Base-by-base conservation (phyloP, 2,888 invertebrate species). In the Drosophila affinis region DNA sequence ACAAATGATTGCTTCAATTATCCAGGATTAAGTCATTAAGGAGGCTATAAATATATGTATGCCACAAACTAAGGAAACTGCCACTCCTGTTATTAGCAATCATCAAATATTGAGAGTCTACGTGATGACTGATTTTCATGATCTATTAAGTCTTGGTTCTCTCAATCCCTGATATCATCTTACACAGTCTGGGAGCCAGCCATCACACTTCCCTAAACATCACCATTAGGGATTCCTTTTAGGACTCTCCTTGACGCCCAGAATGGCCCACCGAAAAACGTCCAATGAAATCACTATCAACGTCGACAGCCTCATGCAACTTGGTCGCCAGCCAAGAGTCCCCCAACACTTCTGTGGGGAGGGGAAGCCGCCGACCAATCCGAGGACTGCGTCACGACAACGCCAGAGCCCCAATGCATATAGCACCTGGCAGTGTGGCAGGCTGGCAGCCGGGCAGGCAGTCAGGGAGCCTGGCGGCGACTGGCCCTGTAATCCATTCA, bases 401-500 rank as follows among this genome's bases (percentile, higher is more conserved):
- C 27, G 47, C 32, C 39, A 44, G n/a, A 48, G 24, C 27, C 34
- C 45, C 63, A 49, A 4, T 39, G 47, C 67, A 67, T 51, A 51
- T 52, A 69, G 69, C 67, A 67, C 67, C 67, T 67, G 58, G 24
- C 70, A 53, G 32, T 32, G 27, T 67, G 57, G 24, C 63, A 62
- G 72, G 44, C 62, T 21, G 21, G 21, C 62, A 55, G 71, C 46
- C 62, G 14, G 18, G 45, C 69, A 53, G 60, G 48, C 49, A 34
- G 18, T 34, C 71, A 54, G 39, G 39, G 39, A 14, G 39, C 39
- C 14, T 4, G 24, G 24, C 3, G n/a, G 39, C 14, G 60, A 54
- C 49, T 29, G 70, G 45, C 52, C 53, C 77, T 74, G 64, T 78
- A 87, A 87, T 75, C 81, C 85, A 76, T 87, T 87, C 87, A 81